Conservation (phyloP, 2,113 vertebrate species). For the Sebastes schlegelii region DNA sequence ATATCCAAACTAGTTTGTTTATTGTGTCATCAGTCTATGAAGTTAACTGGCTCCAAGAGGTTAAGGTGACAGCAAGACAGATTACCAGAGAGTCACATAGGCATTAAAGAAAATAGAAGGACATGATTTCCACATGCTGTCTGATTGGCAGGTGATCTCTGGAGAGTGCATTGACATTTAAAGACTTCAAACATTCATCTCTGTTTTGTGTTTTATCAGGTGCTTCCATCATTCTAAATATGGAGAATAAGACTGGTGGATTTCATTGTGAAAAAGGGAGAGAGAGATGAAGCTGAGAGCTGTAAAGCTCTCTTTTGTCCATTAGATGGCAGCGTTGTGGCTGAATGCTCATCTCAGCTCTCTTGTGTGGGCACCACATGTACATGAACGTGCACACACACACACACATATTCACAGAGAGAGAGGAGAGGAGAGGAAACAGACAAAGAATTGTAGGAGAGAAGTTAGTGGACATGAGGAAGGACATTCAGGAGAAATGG, state of each 20-base stretch:
- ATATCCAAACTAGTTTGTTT: not conserved
- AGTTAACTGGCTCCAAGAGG: no score
- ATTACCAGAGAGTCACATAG: no score
- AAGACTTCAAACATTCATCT: not conserved
- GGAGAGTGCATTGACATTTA: not conserved
- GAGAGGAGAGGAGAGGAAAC: not conserved
- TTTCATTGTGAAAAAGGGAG: not conserved
- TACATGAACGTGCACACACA: not conserved
- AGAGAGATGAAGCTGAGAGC: not conserved
- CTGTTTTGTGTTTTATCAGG: not conserved
- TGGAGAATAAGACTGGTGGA: not conserved
- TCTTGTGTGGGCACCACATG: not conserved
- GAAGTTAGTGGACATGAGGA: slow-evolving; percentile 14
- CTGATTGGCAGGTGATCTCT: not conserved
- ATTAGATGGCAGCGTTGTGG: slow-evolving; percentile 57
- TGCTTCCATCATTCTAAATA: not conserved
- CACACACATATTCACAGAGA: not conserved
- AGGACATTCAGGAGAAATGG: slow-evolving; percentile 1
- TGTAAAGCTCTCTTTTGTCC: not conserved
- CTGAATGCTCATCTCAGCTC: not conserved
- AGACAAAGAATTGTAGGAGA: not conserved
- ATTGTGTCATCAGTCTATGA: not conserved
- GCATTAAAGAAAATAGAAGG: no score
- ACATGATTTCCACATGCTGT: not conserved
- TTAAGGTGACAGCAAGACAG: no score